Conservation (phyloP, 2,888 invertebrate species). For the Cantharis lateralis region DNA sequence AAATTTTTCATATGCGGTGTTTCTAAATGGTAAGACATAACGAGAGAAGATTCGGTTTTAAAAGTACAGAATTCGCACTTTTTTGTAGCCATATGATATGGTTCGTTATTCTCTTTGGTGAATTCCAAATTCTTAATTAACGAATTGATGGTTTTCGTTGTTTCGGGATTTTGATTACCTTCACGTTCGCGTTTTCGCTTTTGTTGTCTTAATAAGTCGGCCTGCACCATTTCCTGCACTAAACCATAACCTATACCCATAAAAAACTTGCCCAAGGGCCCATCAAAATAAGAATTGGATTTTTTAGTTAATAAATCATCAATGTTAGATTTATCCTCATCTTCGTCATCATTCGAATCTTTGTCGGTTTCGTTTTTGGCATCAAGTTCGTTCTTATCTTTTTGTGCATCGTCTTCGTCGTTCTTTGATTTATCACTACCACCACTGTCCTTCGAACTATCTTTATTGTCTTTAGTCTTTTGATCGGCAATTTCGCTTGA, state of each 20-base stretch:
- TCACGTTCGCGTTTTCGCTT: conserved; percentile 80
- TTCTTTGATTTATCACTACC: conserved; percentile 46
- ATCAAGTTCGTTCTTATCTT: conserved; percentile 50
- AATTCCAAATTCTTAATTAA: conserved; percentile 83
- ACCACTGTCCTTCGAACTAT: conserved; percentile 49
- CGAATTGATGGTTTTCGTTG: conserved; percentile 79
- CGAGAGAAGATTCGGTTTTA: conserved; percentile 83
- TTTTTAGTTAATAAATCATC: conserved; percentile 37
- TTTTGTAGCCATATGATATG: conserved; percentile 73
- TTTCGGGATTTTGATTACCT: conserved; percentile 68
- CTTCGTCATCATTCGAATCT: conserved; percentile 36
- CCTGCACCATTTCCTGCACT: conserved; percentile 91
- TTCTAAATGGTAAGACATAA: conserved; percentile 86
- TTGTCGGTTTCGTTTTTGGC: conserved; percentile 41
- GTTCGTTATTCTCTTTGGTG: conserved; percentile 84
- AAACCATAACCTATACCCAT: conserved; percentile 89
- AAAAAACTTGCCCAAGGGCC: conserved; percentile 87
- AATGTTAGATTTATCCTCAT: conserved; percentile 57
- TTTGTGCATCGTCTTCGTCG: conserved; percentile 53
- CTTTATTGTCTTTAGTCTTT: conserved; percentile 62
- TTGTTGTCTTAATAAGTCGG: conserved; percentile 86
- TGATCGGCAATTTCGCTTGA: conserved; percentile 67
- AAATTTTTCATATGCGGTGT: conserved; percentile 90
- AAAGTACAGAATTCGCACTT: conserved; percentile 90
- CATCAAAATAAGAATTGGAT: conserved; percentile 74